Conservation (phyloP, 2,797 vertebrate species). For the Halcyon leucocephala region DNA sequence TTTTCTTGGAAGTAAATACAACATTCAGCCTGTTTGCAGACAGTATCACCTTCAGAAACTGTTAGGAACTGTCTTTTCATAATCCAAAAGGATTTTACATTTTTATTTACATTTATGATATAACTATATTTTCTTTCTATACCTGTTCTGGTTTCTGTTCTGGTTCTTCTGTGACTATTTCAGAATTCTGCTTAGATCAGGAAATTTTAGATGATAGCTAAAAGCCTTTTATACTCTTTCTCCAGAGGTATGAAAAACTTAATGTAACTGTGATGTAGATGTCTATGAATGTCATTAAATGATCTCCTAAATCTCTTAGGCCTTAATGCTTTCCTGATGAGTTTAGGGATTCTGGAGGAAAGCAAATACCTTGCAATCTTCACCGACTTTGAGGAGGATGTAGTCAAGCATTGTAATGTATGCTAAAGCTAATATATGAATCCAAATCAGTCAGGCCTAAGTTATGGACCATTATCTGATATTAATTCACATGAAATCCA, state of each 20-base stretch:
- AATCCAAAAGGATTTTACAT: background rate
- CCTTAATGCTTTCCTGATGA: background rate
- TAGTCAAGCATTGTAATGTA: background rate
- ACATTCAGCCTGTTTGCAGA: background rate
- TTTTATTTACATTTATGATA: background rate
- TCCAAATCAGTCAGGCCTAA: background rate
- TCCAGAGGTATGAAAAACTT: background rate
- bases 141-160: background rate
- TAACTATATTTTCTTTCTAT: background rate
- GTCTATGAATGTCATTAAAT: background rate
- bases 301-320: background rate
- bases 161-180: background rate
- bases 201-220: background rate
- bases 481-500: background rate
- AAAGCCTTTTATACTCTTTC: background rate
- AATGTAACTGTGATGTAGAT: background rate
- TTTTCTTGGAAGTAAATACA: background rate
- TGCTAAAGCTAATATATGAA: background rate
- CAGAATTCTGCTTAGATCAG: background rate
- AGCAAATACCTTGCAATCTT: background rate
- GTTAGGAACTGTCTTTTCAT: background rate
- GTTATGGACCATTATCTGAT: background rate
- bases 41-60: background rate
- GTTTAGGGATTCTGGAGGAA: background rate
- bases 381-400: background rate